Evolutionary conservation across 2,113 vertebrate genomes (phyloP).

Genomic region (Phycodurus eques): DNA sequence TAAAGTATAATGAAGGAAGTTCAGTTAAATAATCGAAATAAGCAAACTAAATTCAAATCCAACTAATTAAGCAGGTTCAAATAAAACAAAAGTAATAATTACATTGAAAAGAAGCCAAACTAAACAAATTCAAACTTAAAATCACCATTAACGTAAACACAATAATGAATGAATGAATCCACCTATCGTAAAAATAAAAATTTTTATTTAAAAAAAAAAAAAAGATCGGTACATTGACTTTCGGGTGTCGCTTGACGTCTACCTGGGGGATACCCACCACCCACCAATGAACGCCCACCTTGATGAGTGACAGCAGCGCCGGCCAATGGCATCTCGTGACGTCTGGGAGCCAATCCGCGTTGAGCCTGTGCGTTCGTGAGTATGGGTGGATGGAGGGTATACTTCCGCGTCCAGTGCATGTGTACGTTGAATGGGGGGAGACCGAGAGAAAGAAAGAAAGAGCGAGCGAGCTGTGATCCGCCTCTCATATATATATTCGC

Average conservation of each 20-base stretch:
- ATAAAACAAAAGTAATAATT: not conserved
- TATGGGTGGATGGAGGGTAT: conserved; percentile 68
- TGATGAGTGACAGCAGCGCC: conserved; percentile 55
- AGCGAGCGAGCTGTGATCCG: conserved; percentile 80
- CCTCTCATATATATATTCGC: conserved; percentile 81
- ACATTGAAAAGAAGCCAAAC: conserved; percentile 33
- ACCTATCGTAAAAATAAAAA: too few species aligned
- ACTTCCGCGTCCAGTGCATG: conserved; percentile 79
- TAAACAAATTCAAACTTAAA: conserved; percentile 12
- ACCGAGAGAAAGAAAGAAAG: not conserved
- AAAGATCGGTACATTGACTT: too few species aligned
- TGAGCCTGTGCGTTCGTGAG: conserved; percentile 40
- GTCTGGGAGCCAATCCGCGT: conserved; percentile 65
- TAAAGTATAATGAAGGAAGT: too few species aligned
- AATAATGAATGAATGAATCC: too few species aligned
- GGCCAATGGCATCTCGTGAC: conserved; percentile 54
- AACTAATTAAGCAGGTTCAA: not conserved
- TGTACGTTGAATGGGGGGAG: conserved; percentile 66
- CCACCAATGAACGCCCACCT: not conserved
- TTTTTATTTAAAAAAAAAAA: too few species aligned
- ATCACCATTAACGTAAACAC: too few species aligned
- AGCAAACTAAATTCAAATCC: too few species aligned
- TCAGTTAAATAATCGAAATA: too few species aligned
- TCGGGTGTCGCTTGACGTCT: too few species aligned
- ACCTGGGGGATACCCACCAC: conserved; percentile 18